Conservation (phyloP, 2,797 vertebrate genomes). For the Borostomias antarcticus region DNA sequence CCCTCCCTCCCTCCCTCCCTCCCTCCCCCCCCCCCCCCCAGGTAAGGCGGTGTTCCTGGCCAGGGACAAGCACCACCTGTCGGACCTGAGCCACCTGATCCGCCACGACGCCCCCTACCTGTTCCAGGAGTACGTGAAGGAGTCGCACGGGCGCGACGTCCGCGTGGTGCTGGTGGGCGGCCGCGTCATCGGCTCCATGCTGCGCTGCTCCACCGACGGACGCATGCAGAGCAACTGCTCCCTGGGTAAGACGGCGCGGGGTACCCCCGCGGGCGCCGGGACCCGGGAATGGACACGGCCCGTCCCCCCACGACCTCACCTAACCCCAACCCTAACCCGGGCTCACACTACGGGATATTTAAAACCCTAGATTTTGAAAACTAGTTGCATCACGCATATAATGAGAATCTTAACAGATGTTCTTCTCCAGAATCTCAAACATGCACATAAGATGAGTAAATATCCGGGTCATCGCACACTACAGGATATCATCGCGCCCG, state of each 20-base stretch:
- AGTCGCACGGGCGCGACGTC: constrained; percentile 89
- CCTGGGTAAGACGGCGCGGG: constrained; percentile 75
- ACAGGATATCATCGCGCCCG: too few species aligned
- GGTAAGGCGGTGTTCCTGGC: constrained; percentile 92
- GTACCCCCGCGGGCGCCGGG: too few species aligned
- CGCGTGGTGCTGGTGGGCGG: constrained; percentile 90
- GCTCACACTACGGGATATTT: too few species aligned
- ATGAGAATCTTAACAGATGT: too few species aligned
- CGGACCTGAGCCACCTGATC: constrained; percentile 89
- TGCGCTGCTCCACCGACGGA: constrained; percentile 90
- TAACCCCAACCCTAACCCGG: too few species aligned
- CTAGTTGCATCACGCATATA: too few species aligned
- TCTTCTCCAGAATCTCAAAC: too few species aligned
- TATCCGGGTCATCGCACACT: too few species aligned
- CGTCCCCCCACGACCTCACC: background rate
- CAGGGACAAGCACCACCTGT: constrained; percentile 88
- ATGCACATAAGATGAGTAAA: too few species aligned
- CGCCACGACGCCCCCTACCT: constrained; percentile 90
- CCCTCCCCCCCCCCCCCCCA: constrained; percentile 50
- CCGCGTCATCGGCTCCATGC: constrained; percentile 88
- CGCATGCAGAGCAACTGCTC: constrained; percentile 95
- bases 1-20: constrained; percentile 1
- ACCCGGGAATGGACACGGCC: too few species aligned
- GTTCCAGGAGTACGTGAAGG: constrained; percentile 92
- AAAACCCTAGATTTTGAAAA: too few species aligned